Conservation (phyloP, 2,888 invertebrate species). For the Stramonita haemastoma region DNA sequence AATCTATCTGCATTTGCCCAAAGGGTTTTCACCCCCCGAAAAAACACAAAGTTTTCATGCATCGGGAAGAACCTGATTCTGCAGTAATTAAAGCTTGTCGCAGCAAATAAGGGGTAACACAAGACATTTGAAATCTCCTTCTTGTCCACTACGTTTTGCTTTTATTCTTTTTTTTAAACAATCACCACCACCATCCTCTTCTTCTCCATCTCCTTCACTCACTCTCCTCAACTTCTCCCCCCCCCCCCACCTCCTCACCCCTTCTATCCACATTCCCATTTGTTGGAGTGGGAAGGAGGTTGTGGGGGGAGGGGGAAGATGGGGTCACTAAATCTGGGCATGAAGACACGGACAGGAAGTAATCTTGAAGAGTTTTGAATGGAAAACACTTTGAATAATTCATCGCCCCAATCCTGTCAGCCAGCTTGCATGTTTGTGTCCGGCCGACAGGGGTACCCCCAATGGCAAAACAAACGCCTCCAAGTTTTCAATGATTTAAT, state of each 20-base stretch:
- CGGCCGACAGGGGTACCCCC: not conserved
- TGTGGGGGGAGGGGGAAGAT: not conserved
- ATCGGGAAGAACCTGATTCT: no score
- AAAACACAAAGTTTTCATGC: no score
- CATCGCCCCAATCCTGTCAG: constrained; percentile 1
- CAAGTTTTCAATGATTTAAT: constrained; percentile 33
- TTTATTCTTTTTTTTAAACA: not conserved
- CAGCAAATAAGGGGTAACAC: no score
- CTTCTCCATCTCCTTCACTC: not conserved
- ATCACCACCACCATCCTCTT: not conserved
- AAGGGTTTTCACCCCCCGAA: no score
- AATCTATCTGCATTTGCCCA: no score
- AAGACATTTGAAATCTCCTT: not conserved
- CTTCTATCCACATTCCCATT: not conserved
- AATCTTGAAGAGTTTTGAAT: constrained; percentile 30
- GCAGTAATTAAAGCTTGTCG: no score
- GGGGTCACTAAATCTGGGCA: constrained; percentile 18
- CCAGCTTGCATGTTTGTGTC: constrained; percentile 15
- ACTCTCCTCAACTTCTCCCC: not conserved
- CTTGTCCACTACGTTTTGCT: not conserved
- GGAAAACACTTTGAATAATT: constrained; percentile 33
- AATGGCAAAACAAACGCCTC: constrained; percentile 32
- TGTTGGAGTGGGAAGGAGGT: not conserved
- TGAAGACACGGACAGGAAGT: constrained; percentile 22
- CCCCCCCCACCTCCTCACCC: not conserved